phyloP scores from a whole-genome alignment of 2,797 vertebrate genomes.

The Chelidonichthys spinosus region DNA sequence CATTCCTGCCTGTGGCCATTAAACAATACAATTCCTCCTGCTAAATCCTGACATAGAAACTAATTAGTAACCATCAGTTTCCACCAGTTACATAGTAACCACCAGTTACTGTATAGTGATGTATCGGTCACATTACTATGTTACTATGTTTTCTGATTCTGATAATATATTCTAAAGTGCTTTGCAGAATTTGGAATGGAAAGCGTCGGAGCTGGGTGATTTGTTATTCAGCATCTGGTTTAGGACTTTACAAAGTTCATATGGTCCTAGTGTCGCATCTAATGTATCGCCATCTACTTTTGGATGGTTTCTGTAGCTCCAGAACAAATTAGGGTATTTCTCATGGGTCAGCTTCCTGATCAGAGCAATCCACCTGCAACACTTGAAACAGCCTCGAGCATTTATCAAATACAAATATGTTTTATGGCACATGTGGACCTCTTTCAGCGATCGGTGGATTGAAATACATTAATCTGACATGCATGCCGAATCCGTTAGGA shows the following conservation, averaged over 20 bases:
- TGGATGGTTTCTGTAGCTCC: slow-evolving; percentile 1
- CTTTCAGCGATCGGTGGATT: slow-evolving; percentile 13
- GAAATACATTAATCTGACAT: slow-evolving; percentile 36
- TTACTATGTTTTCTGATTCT: no score
- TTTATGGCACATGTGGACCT: neutral
- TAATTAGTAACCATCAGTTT: no score
- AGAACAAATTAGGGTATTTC: slow-evolving; percentile 26
- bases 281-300: slow-evolving; percentile 9
- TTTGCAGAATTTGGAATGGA: slow-evolving; percentile 6
- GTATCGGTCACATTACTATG: no score
- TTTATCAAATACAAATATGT: slow-evolving; percentile 9
- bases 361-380: neutral
- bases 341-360: neutral
- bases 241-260: slow-evolving; percentile 7
- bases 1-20: no score
- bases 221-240: slow-evolving; percentile 40
- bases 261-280: slow-evolving; percentile 5
- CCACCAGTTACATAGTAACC: no score
- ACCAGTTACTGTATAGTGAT: no score
- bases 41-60: no score
- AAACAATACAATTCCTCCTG: no score
- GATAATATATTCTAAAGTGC: slow-evolving; percentile 1
- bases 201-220: slow-evolving; percentile 13
- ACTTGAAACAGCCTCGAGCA: slow-evolving; percentile 5
- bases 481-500: slow-evolving; percentile 43